Evolutionary conservation across 64 coral and sea anemone species (phyloP).

Genomic region (Montipora cactus): DNA sequence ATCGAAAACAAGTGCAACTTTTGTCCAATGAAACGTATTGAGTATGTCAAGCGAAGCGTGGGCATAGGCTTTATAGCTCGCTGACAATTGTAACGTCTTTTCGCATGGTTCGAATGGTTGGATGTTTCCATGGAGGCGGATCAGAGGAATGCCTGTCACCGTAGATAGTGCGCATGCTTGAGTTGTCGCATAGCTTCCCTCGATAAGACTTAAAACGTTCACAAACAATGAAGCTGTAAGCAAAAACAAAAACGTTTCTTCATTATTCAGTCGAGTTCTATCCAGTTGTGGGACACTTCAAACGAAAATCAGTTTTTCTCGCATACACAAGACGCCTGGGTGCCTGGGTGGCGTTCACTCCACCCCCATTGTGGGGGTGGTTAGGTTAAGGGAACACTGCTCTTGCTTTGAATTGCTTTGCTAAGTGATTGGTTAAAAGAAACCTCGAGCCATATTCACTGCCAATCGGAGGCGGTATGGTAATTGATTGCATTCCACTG

Average conservation of each 20-base stretch:
- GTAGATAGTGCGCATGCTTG: constrained; percentile 6
- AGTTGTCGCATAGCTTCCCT: background rate
- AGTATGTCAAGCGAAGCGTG: constrained; percentile 25
- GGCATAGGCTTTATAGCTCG: constrained; percentile 26
- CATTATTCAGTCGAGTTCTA: too few species aligned
- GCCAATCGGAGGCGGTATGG: too few species aligned
- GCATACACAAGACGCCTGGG: too few species aligned
- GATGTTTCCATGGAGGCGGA: constrained; percentile 38
- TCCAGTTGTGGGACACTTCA: too few species aligned
- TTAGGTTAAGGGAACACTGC: too few species aligned
- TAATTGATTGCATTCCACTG: too few species aligned
- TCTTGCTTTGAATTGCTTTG: too few species aligned
- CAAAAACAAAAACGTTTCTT: background rate
- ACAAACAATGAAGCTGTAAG: background rate
- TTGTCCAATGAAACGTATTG: constrained; percentile 46
- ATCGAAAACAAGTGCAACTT: constrained; percentile 30
- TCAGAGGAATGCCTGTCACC: constrained; percentile 37
- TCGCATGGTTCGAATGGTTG: background rate
- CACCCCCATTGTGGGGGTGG: too few species aligned
- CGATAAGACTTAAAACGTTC: constrained; percentile 2
- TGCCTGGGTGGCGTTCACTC: too few species aligned
- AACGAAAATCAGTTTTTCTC: too few species aligned
- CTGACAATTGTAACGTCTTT: constrained; percentile 24
- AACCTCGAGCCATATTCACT: too few species aligned
- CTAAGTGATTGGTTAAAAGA: too few species aligned